Evolutionary conservation across 2,888 invertebrate species (phyloP).

Genomic region (Mesochorus sp.): DNA sequence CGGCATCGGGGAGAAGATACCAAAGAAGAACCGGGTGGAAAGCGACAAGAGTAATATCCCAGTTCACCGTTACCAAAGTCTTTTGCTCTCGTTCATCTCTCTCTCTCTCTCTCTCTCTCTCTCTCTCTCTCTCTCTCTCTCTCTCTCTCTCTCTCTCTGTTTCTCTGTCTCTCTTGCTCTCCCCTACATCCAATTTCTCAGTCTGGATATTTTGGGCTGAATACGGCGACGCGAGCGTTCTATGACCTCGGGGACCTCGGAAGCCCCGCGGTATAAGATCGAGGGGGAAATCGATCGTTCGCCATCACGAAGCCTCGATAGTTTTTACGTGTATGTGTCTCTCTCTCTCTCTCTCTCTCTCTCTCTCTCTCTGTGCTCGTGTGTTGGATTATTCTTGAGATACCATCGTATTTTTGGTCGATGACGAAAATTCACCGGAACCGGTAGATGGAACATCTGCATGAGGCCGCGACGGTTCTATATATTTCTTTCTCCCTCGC

Average conservation of each 20-base stretch:
- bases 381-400: too few species aligned
- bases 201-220: slow-evolving; percentile 54
- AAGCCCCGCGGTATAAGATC: slow-evolving; percentile 58
- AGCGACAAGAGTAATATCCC: slow-evolving; percentile 38
- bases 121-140: neutral
- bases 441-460: slow-evolving; percentile 43
- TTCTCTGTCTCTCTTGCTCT: too few species aligned
- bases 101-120: slow-evolving; percentile 4
- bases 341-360: neutral
- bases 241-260: slow-evolving; percentile 51
- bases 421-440: slow-evolving; percentile 35
- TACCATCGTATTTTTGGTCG: slow-evolving; percentile 48
- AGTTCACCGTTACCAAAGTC: slow-evolving; percentile 53
- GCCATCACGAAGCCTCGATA: slow-evolving; percentile 47
- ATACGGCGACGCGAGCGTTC: slow-evolving; percentile 36
- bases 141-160: neutral
- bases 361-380: neutral
- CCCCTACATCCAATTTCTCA: slow-evolving; percentile 10
- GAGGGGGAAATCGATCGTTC: slow-evolving; percentile 59
- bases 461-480: slow-evolving; percentile 9
- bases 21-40: slow-evolving; percentile 51
- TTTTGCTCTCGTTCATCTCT: slow-evolving; percentile 23
- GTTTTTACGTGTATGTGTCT: neutral
- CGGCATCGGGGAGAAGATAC: slow-evolving; percentile 42
- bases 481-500: slow-evolving; percentile 2